These are phyloP conservation scores for Ariopsis seemanni DNA, from an alignment of 2,113 vertebrate species.

Conservation along the genomic window DNA sequence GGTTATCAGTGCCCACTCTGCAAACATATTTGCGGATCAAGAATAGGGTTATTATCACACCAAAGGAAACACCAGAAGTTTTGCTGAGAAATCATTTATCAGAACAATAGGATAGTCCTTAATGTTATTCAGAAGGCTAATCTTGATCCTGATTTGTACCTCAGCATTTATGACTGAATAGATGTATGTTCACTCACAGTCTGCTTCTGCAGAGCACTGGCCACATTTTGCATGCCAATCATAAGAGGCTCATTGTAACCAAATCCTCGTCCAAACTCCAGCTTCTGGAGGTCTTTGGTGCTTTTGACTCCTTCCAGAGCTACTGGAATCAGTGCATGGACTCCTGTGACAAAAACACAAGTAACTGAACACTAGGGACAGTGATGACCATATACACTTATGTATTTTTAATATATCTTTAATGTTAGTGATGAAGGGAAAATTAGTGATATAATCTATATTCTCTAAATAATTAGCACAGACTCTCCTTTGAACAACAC, in stretches of 20 bases:
- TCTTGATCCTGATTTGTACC: not conserved
- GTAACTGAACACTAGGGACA: not conserved
- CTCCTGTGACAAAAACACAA: slow-evolving; percentile 63
- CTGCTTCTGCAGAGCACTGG: slow-evolving; percentile 72
- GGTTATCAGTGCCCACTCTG: no score
- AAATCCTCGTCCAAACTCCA: slow-evolving; percentile 88
- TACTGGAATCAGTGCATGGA: slow-evolving; percentile 77
- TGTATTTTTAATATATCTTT: not conserved
- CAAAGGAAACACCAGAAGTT: no score
- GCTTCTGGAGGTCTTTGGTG: slow-evolving; percentile 73
- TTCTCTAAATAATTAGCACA: not conserved
- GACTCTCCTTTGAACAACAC: not conserved
- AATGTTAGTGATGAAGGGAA: not conserved
- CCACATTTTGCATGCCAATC: slow-evolving; percentile 74
- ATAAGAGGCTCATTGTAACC: slow-evolving; percentile 74
- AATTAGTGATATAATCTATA: not conserved
- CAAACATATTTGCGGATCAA: no score
- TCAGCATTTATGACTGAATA: no score
- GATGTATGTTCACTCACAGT: slow-evolving; percentile 75
- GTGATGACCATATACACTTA: not conserved
- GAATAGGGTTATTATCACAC: no score
- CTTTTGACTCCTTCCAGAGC: slow-evolving; percentile 75
- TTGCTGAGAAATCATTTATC: no score
- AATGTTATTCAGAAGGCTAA: not conserved
- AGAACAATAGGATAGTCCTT: no score